Percentiles rank a stretch among this genome's conserved stretches.
These are phyloP conservation scores for Crax fasciolata DNA, from an alignment of 2,797 vertebrate genomes.

Conservation along the genomic window DNA sequence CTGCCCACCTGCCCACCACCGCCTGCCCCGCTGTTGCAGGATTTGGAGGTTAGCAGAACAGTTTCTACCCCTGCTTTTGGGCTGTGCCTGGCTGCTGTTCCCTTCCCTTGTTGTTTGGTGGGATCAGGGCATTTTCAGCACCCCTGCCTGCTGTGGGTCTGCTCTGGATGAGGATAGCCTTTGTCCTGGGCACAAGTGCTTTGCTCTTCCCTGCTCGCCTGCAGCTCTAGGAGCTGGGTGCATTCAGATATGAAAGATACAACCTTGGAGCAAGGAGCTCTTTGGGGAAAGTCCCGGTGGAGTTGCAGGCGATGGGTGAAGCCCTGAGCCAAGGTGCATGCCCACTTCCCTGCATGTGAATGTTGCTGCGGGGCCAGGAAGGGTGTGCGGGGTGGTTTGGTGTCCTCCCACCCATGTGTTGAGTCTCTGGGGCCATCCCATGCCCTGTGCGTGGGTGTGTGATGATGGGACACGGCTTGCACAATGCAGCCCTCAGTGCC, in stretches of 20 bases:
- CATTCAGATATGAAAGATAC: rapidly evolving
- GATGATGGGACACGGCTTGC: background rate
- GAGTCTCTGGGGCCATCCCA: background rate
- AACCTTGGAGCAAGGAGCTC: background rate
- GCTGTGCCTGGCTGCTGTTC: constrained; percentile 41
- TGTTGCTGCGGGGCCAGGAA: background rate
- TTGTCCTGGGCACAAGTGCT: rapidly evolving
- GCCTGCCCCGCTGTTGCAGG: constrained; percentile 70
- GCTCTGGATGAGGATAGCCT: background rate
- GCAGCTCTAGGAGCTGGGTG: background rate
- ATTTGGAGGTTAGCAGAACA: constrained; percentile 79
- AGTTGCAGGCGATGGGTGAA: background rate
- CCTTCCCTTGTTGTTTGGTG: background rate
- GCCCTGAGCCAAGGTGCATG: background rate
- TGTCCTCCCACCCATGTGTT: background rate
- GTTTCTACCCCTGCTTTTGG: constrained; percentile 5
- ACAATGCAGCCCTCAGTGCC: background rate
- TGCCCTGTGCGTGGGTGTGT: too few species aligned
- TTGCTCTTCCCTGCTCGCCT: background rate
- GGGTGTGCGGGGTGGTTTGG: rapidly evolving
- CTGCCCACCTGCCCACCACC: constrained; percentile 26
- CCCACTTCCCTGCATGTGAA: constrained; percentile 43
- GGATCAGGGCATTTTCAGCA: background rate
- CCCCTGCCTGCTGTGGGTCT: background rate
- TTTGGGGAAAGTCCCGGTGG: background rate